Conservation (phyloP, 2,888 invertebrate species). For the Dryocosmus kuriphilus region DNA sequence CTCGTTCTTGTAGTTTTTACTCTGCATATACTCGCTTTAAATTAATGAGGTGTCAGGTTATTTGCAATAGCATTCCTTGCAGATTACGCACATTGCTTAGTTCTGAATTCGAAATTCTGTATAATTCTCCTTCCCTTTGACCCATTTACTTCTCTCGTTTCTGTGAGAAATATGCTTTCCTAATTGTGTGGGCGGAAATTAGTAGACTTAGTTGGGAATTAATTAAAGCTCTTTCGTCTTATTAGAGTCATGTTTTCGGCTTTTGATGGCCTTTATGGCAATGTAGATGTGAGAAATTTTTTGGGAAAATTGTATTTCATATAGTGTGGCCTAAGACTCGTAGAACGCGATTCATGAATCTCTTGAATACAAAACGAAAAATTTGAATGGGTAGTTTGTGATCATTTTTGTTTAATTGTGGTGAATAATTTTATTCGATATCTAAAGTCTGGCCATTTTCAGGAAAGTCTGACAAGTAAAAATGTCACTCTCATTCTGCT, state of each 20-base stretch:
- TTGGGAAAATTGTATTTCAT: no score
- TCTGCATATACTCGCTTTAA: conserved; percentile 32
- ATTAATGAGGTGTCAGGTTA: conserved; percentile 32
- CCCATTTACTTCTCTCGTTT: conserved; percentile 1
- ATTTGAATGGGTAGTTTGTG: no score
- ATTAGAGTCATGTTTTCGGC: neutral
- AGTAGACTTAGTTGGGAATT: conserved; percentile 4
- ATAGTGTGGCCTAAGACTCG: no score
- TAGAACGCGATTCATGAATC: no score
- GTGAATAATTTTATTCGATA: no score
- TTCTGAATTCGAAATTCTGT: neutral
- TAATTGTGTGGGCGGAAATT: neutral
- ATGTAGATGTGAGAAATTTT: neutral
- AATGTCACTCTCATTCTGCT: no score
- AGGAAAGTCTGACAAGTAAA: no score
- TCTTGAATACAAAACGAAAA: no score
- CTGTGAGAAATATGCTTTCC: conserved; percentile 3
- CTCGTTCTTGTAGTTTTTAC: conserved; percentile 12
- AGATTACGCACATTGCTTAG: neutral
- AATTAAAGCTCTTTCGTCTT: neutral
- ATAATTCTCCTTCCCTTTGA: conserved; percentile 14
- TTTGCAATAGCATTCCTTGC: neutral
- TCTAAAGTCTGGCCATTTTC: no score
- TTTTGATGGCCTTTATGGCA: neutral
- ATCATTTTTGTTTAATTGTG: no score